Evolutionary conservation across 1,140 invertebrate species (phyloP), one percentile per base, ranked within the genome.

Genomic region (Belonocnema kinseyi): DNA sequence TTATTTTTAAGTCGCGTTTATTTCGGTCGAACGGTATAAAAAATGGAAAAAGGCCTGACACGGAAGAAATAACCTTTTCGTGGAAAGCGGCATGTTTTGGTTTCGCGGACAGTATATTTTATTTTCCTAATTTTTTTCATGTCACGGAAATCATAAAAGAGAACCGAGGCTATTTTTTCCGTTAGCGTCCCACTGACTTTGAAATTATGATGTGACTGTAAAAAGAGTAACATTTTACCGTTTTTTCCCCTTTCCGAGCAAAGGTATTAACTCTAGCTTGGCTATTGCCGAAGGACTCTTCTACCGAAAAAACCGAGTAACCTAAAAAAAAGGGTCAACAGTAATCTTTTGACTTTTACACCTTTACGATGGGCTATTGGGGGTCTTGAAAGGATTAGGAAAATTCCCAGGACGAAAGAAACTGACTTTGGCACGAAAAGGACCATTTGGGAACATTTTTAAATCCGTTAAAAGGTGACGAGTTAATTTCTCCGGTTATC

Each of bases 141-240:
- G 53, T 13, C 40, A 33, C 26, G 46, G 26, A 61, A 61, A 61
- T 21, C 33, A 16, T 40, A n/a, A 66, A 12, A 7, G 1, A 40
- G 10, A 16, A 14, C 40, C 40, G 40, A 46, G 40, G 3, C 51
- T 40, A 53, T 78, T 73, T 74, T 71, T 72, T 74, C 72, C 54
- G 50, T 73, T 72, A 61, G 26, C 71, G 78, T 79, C 26, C 78
- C 78, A 76, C 74, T 79, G 74, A 79, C 78, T 79, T 76, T 76
- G 54, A 79, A 79, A 73, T 72, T 53, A 16, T 66, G 14, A 16
- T 21, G 21, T 13, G 58, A 26, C 61, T 7, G 26, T 40, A 82
- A 82, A 73, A 71, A 75, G 26, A 56, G 75, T 76, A 82, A 80
- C 58, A 75, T 83, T 85, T 85, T 82, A 85, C 82, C 74, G 77